Evolutionary conservation across 2,113 vertebrate genomes (phyloP), one percentile per base, ranked within the genome.

Genomic region (Neodontobutis hainanensis): DNA sequence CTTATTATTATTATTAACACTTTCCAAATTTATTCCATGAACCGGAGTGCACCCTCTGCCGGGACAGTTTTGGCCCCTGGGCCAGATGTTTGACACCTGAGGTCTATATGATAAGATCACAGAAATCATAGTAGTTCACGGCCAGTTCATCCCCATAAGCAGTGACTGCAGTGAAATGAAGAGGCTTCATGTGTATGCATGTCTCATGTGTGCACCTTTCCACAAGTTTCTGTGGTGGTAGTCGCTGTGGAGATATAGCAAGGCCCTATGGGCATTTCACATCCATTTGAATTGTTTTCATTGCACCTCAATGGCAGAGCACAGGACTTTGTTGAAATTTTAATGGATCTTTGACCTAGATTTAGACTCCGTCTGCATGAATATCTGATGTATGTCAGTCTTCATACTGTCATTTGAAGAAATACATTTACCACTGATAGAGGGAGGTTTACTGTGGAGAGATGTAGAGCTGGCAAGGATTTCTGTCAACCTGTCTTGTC

Each of bases 311-410:
- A 73, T 81, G 72, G 73, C 78, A 88, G 68, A 85, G 80, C 82
- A 45, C 69, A 88, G 74, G 84, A 84, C 85, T 91, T 87, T 90
- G 85, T 86, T 91, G 84, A 89, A 91, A 89, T 87, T 87, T 91
- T 91, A 88, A 93, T 91, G 87, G 69, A 61, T 79, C 73, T 85
- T 81, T 92, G 92, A 92, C 91, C 92, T 89, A 92, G 90, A 92
- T 92, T 75, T 55, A 50, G n/a, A 51, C 44, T 56, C 50, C 16
- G 15, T 61, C 50, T 46, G 40, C 16, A 34, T 36, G 45, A 62
- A 51, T 55, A 40, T 70, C 35, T 85, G 84, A 88, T 85, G 55
- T 69, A 70, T 89, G 89, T 90, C 88, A 88, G 81, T 91, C 87
- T 86, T 40, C 57, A 60, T 70, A 58, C 81, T 82, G 85, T 82